These are phyloP conservation scores for Gymnocephalus cernua DNA, from an alignment of 2,113 vertebrate species.

Conservation along the genomic window DNA sequence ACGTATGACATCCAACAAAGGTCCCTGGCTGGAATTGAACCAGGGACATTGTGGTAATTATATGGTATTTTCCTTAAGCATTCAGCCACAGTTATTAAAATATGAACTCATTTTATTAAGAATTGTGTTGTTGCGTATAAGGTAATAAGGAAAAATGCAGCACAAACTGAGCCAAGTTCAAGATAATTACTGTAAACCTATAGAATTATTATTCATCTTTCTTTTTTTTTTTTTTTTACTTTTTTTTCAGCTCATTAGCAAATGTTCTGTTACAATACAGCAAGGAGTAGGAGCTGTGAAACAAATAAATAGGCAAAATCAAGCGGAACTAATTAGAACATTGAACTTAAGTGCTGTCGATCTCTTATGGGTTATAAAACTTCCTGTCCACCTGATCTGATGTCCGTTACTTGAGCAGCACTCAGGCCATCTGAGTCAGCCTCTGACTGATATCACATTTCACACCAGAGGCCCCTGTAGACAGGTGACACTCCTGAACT, in stretches of 20 bases:
- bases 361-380: slow-evolving; percentile 38
- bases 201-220: neutral
- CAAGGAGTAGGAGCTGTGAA: neutral
- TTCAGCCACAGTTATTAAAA: neutral
- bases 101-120: neutral
- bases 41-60: neutral
- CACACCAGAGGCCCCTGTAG: slow-evolving; percentile 44
- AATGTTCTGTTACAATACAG: neutral
- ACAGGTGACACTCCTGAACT: slow-evolving; percentile 71
- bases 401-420: slow-evolving; percentile 33
- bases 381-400: slow-evolving; percentile 52
- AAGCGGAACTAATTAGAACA: slow-evolving; percentile 50
- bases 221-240: neutral
- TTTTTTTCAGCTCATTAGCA: neutral
- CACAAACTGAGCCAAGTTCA: neutral
- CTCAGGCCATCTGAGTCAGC: slow-evolving; percentile 39
- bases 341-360: slow-evolving; percentile 2
- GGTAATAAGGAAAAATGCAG: neutral
- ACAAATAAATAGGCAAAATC: slow-evolving; percentile 3
- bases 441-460: slow-evolving; percentile 49
- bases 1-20: neutral
- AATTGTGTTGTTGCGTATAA: neutral
- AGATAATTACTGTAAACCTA: neutral
- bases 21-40: neutral
- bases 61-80: neutral